These are phyloP conservation scores for Protobothrops flavoviridis DNA, from an alignment of 2,113 vertebrate species.

Conservation along the genomic window DNA sequence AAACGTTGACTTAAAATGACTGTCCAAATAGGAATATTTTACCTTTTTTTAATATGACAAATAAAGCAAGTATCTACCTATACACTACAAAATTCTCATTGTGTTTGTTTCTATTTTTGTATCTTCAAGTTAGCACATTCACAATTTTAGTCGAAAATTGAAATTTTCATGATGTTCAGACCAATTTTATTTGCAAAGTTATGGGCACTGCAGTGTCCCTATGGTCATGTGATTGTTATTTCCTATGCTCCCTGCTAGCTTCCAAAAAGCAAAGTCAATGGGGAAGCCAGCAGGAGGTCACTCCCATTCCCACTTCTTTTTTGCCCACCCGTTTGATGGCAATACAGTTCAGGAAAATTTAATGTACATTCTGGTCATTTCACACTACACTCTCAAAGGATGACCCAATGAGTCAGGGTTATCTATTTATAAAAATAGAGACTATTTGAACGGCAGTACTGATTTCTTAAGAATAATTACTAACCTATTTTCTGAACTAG, in stretches of 20 bases:
- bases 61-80: neutral
- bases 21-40: neutral
- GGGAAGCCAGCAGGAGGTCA: neutral
- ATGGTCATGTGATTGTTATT: neutral
- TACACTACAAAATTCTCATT: too few species aligned
- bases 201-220: too few species aligned
- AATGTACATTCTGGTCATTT: neutral
- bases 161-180: too few species aligned
- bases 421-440: neutral
- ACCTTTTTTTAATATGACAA: neutral
- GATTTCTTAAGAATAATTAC: slow-evolving; percentile 64
- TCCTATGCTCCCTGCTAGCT: neutral
- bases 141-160: too few species aligned
- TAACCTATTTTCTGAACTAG: slow-evolving; percentile 90
- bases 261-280: too few species aligned
- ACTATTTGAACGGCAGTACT: slow-evolving; percentile 45
- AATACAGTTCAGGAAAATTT: neutral
- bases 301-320: neutral
- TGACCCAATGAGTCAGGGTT: neutral
- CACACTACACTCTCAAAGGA: neutral
- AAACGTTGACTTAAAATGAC: neutral
- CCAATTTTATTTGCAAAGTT: too few species aligned
- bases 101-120: too few species aligned
- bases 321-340: neutral
- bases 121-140: too few species aligned